Evolutionary conservation across 2,113 vertebrate genomes (phyloP).

Genomic region (Solea senegalensis): DNA sequence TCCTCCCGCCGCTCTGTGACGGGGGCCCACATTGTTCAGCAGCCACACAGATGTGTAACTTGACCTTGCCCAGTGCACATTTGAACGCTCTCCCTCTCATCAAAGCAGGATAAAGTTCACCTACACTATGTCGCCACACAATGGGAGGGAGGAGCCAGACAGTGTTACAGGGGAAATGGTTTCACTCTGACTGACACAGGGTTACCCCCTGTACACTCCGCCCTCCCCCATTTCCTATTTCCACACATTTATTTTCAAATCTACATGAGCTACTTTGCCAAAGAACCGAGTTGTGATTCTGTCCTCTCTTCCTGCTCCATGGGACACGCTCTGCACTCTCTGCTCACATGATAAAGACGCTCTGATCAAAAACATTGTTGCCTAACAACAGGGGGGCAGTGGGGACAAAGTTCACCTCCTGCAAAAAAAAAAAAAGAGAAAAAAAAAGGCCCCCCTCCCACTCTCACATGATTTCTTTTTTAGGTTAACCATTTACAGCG

Average conservation of each 20-base stretch:
- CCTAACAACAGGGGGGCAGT: constrained; percentile 54
- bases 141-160: constrained; percentile 71
- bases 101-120: constrained; percentile 74
- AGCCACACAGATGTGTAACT: constrained; percentile 64
- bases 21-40: constrained; percentile 51
- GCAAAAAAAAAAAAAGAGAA: constrained; percentile 15
- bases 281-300: background rate
- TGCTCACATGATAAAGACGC: constrained; percentile 41
- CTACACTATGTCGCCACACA: constrained; percentile 62
- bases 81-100: constrained; percentile 43
- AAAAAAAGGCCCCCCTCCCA: constrained; percentile 1
- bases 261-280: background rate
- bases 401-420: constrained; percentile 62
- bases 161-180: constrained; percentile 73
- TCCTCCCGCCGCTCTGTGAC: constrained; percentile 23
- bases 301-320: constrained; percentile 49
- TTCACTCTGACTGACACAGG: constrained; percentile 68
- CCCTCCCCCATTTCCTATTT: constrained; percentile 3
- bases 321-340: constrained; percentile 15
- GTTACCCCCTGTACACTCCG: constrained; percentile 42
- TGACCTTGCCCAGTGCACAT: constrained; percentile 66
- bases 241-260: constrained; percentile 37
- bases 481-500: constrained; percentile 71
- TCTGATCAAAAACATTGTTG: constrained; percentile 50
- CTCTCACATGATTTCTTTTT: constrained; percentile 56